Base-by-base conservation (phyloP, 1,140 invertebrate genomes). In the Zaprionus ghesquierei region DNA sequence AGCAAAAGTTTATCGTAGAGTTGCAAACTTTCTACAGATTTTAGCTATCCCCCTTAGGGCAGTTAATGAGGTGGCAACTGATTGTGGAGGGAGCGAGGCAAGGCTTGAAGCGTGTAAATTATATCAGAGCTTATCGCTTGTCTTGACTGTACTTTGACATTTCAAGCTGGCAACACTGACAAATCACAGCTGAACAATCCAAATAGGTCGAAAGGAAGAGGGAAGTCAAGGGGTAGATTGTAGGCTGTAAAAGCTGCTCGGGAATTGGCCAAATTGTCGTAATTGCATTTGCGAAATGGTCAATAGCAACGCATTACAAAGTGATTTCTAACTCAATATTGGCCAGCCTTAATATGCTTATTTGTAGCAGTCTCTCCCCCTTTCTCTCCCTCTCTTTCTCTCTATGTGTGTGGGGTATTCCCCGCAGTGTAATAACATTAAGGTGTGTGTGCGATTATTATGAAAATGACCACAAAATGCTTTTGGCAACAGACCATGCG, bases 381-480 rank as follows among this genome's bases (percentile, higher is more conserved):
- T 10, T 8, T 22, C 22, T 23, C 35, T n/a, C 2, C 2, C n/a
- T 35, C 12, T 10, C n/a, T 31, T 13, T 20, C 1, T 50, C 5
- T 25, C 6, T 61, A 3, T 46, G 18, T 44, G 31, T 18, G 66
- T 72, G 44, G 15, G 33, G 62, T 61, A 85, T 68, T 79, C 72
- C 82, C 82, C 51, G 38, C 54, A 87, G 82, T 74, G 75, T 69
- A 86, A 86, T 81, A 86, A 72, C 71, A 86, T 86, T 76, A 72
- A 69, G 81, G 78, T 76, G 56, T 75, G 35, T 75, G 38, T 81
- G 77, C 62, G 69, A 76, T 79, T 82, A 86, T 86, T 86, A 86
- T 86, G 82, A 86, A 87, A 87, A 86, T 87, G 64, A 69, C 81
- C 81, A 69, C 77, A 86, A 71, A 77, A 80, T 60, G 35, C 50